Conservation (phyloP, 2,113 vertebrate species). For the Thunnus maccoyii region DNA sequence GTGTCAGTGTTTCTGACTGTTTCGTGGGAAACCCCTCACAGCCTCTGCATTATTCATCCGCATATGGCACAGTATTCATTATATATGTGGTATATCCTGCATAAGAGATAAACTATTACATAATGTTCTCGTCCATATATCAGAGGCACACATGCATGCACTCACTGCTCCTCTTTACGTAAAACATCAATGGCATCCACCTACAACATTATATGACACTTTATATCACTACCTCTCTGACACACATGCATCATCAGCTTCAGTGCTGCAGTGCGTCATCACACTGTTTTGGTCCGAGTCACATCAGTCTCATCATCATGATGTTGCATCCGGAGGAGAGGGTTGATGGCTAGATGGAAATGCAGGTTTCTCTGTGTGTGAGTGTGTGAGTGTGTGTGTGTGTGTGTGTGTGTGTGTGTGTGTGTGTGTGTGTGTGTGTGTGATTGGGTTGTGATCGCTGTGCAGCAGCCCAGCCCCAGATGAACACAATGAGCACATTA, state of each 20-base stretch:
- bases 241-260: not conserved
- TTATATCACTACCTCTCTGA: not conserved
- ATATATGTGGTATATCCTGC: constrained; percentile 20
- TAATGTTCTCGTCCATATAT: constrained; percentile 23
- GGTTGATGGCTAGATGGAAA: constrained; percentile 14
- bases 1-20: constrained; percentile 3
- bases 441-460: not conserved
- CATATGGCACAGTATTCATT: constrained; percentile 10
- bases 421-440: not conserved
- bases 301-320: constrained; percentile 8
- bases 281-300: constrained; percentile 11
- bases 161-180: no score
- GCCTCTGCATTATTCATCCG: constrained; percentile 58
- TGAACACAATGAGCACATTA: constrained; percentile 12
- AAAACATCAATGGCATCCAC: not conserved
- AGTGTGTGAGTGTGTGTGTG: not conserved
- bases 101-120: constrained; percentile 16
- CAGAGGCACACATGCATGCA: not conserved
- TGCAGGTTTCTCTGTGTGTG: not conserved
- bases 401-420: not conserved
- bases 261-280: not conserved
- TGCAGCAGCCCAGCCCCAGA: not conserved
- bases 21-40: constrained; percentile 46
- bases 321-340: constrained; percentile 1
- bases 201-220: not conserved